Percentiles rank a stretch among this genome's conserved stretches.
These are phyloP conservation scores for Corydoras maculifer DNA, from an alignment of 2,113 vertebrate species.

Conservation along the genomic window DNA sequence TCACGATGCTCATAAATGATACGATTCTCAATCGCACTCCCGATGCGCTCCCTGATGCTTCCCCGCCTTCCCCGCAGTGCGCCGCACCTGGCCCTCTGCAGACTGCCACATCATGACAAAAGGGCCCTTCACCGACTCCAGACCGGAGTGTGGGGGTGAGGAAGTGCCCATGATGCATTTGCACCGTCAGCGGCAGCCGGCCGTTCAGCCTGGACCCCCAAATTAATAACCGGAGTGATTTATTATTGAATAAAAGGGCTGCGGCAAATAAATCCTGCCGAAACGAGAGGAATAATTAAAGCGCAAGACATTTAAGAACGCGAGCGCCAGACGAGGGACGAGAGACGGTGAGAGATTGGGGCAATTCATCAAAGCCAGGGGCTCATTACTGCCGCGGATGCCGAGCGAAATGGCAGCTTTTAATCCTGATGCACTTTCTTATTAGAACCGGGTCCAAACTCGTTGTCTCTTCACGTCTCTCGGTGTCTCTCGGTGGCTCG, in stretches of 20 bases:
- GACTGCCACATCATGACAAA: slow-evolving; percentile 9
- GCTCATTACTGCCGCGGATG: slow-evolving; percentile 16
- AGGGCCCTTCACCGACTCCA: slow-evolving; percentile 1
- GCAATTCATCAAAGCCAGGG: slow-evolving; percentile 30
- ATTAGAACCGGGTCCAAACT: slow-evolving; percentile 7
- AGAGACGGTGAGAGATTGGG: slow-evolving; percentile 2
- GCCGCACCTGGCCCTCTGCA: not conserved
- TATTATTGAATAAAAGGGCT: slow-evolving; percentile 21
- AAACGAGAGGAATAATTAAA: slow-evolving; percentile 36
- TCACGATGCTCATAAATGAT: too few relatives aligned
- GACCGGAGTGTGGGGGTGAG: not conserved
- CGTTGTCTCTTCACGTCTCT: slow-evolving; percentile 5
- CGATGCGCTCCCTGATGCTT: too few relatives aligned
- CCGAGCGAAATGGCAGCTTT: slow-evolving; percentile 6
- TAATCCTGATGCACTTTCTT: not conserved
- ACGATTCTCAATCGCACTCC: too few relatives aligned
- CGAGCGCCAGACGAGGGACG: not conserved
- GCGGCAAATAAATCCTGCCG: slow-evolving; percentile 23
- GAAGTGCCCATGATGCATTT: not conserved
- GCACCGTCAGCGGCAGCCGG: slow-evolving; percentile 10
- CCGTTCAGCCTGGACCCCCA: slow-evolving; percentile 1
- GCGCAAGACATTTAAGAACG: slow-evolving; percentile 21
- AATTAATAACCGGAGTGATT: slow-evolving; percentile 30
- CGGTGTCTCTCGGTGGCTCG: not conserved
- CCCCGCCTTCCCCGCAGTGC: too few relatives aligned